These are phyloP conservation scores for Anabas testudineus DNA, from an alignment of 2,797 vertebrate species.

Conservation along the genomic window DNA sequence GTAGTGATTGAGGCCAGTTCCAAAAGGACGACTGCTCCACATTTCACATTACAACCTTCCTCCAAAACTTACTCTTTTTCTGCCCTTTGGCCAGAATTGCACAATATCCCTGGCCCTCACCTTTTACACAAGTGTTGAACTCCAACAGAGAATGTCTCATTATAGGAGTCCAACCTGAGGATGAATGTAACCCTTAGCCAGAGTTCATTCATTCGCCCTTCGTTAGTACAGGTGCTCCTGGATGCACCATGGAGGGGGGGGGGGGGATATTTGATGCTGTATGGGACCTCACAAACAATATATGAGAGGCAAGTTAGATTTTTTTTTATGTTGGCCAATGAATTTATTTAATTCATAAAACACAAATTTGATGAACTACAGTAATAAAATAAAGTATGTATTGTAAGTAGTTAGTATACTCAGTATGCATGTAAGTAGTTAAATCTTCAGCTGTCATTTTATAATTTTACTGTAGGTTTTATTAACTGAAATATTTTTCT, in stretches of 20 bases:
- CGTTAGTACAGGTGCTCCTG: constrained; percentile 22
- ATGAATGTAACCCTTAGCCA: constrained; percentile 27
- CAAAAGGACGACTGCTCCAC: constrained; percentile 1
- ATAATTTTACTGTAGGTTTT: too few species aligned
- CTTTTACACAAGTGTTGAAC: constrained; percentile 18
- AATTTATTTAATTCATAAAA: too few species aligned
- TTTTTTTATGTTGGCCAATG: too few species aligned
- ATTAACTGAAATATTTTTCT: too few species aligned
- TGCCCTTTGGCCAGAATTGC: constrained; percentile 38
- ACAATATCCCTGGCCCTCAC: constrained; percentile 28
- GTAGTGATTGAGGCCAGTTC: constrained; percentile 5
- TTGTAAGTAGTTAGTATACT: too few species aligned
- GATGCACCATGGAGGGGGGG: constrained; percentile 18
- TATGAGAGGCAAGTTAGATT: constrained; percentile 22
- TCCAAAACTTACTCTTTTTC: constrained; percentile 9
- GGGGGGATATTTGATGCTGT: not conserved
- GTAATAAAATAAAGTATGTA: too few species aligned
- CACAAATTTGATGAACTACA: too few species aligned
- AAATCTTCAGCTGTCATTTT: too few species aligned
- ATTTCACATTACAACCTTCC: constrained; percentile 15
- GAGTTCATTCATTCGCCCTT: constrained; percentile 19
- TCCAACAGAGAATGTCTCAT: constrained; percentile 39
- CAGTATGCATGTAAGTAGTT: too few species aligned
- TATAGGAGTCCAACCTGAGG: constrained; percentile 25
- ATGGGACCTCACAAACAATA: constrained; percentile 19